Evolutionary conservation across 2,113 vertebrate genomes (phyloP).

Genomic region (Peucedramus taeniatus): DNA sequence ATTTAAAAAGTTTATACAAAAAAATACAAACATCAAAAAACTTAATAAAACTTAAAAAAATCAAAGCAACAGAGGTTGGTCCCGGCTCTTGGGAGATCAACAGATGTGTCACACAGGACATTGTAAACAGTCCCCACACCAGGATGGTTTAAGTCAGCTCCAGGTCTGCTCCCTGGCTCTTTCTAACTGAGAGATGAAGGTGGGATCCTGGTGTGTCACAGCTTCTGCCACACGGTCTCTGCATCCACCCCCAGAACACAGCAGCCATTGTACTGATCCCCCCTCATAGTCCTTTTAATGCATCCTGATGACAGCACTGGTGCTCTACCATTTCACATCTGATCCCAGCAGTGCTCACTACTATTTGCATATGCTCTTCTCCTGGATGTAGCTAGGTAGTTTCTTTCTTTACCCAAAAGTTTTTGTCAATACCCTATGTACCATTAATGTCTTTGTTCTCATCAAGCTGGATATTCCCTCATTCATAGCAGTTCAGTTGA

Average conservation of each 20-base stretch:
- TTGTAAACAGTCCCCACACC: not conserved
- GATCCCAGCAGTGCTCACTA: not conserved
- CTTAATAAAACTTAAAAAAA: no score
- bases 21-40: no score
- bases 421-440: not conserved
- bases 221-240: not conserved
- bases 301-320: not conserved
- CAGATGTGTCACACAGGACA: not conserved
- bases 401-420: not conserved
- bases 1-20: no score
- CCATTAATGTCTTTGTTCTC: not conserved
- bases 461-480: not conserved
- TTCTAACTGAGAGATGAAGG: not conserved
- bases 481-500: not conserved
- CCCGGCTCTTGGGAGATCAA: not conserved
- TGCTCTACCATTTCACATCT: not conserved
- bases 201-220: not conserved
- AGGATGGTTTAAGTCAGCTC: not conserved
- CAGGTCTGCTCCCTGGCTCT: not conserved
- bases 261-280: not conserved
- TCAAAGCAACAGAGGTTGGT: no score
- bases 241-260: not conserved
- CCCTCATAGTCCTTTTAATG: not conserved
- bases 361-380: not conserved
- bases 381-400: not conserved